Percentiles rank a stretch among this genome's conserved stretches.
These are phyloP conservation scores for Xanthorhoe spadicearia DNA, from an alignment of 2,888 invertebrate species.

Conservation along the genomic window DNA sequence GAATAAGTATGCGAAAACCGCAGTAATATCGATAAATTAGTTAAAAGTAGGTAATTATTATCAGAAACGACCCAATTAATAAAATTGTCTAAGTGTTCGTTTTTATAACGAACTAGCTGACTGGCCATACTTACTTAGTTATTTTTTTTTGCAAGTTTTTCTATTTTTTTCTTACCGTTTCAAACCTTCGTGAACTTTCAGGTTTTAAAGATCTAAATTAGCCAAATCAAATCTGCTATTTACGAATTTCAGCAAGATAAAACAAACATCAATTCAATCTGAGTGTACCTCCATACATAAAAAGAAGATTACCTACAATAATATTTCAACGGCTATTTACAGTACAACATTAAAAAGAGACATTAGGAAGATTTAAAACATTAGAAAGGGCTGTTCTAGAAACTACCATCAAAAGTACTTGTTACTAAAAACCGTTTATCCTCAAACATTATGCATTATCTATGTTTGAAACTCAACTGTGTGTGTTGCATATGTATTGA, in stretches of 20 bases:
- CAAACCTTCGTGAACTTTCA: too few species aligned
- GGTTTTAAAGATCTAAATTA: too few species aligned
- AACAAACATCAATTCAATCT: too few species aligned
- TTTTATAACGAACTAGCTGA: background rate
- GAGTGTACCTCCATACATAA: too few species aligned
- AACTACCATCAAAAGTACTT: background rate
- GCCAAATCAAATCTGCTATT: too few species aligned
- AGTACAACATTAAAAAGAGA: too few species aligned
- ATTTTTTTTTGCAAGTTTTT: too few species aligned
- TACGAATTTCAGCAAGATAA: too few species aligned
- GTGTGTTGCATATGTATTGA: constrained; percentile 28
- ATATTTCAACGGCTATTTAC: too few species aligned
- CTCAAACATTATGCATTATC: background rate
- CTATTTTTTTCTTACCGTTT: too few species aligned
- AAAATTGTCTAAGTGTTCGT: background rate
- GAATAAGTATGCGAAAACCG: background rate
- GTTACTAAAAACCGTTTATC: background rate
- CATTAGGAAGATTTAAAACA: background rate
- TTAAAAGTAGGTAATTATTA: background rate
- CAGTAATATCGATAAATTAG: background rate
- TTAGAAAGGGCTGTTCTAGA: background rate
- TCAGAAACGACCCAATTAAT: background rate
- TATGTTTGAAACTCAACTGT: constrained; percentile 8
- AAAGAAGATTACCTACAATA: too few species aligned
- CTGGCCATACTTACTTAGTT: too few species aligned